These are phyloP conservation scores for Ceriagrion tenellum DNA, from an alignment of 2,888 invertebrate genomes.

Conservation along the genomic window DNA sequence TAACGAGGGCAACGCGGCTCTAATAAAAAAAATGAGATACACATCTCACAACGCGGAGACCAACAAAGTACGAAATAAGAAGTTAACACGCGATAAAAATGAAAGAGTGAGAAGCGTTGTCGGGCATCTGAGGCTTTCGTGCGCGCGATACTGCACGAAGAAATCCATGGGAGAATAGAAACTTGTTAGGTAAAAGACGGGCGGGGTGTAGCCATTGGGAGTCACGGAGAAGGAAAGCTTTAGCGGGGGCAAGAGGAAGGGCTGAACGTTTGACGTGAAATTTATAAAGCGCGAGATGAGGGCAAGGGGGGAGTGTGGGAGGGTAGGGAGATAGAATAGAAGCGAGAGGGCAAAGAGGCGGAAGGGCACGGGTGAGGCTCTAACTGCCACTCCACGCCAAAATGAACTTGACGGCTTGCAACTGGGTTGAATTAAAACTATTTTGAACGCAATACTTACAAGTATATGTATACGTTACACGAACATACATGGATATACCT, in stretches of 20 bases:
- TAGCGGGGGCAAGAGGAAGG: background rate
- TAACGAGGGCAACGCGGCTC: background rate
- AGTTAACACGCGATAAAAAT: slow-evolving; percentile 28
- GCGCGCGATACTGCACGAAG: slow-evolving; percentile 1
- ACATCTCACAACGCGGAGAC: background rate
- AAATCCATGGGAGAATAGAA: slow-evolving; percentile 53
- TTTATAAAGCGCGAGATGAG: background rate
- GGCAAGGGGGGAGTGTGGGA: background rate
- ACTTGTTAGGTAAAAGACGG: slow-evolving; percentile 32
- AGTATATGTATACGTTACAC: too few species aligned
- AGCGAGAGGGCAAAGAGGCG: background rate
- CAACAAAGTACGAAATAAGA: slow-evolving; percentile 6
- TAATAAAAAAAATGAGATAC: background rate
- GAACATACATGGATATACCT: too few species aligned
- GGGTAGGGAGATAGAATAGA: background rate
- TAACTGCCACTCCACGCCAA: too few species aligned
- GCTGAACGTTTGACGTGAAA: background rate
- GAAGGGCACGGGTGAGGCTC: background rate
- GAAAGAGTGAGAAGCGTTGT: background rate
- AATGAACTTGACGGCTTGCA: too few species aligned
- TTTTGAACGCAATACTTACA: too few species aligned
- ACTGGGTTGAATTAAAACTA: too few species aligned
- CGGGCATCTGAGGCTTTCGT: background rate
- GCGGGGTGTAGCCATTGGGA: background rate
- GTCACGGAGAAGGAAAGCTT: background rate